Percentiles rank a stretch among this genome's conserved stretches.
Conservation (phyloP, 2,888 invertebrate species). For the Drosophila anceps region DNA sequence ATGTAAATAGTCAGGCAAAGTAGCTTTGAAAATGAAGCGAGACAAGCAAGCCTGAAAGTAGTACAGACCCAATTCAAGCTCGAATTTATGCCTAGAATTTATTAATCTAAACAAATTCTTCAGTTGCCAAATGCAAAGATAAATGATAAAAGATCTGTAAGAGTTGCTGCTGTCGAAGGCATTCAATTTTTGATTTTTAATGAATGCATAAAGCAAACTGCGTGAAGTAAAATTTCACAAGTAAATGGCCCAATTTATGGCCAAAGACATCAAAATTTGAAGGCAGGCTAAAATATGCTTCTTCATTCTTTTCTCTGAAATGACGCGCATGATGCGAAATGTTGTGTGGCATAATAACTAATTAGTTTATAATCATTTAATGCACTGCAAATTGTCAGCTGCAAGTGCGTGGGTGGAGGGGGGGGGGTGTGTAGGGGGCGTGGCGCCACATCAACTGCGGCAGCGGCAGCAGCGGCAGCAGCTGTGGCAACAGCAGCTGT, state of each 20-base stretch:
- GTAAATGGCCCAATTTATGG: slow-evolving; percentile 6
- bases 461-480: slow-evolving; percentile 4
- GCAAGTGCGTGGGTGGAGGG: slow-evolving; percentile 6
- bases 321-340: slow-evolving; percentile 21
- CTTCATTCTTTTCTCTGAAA: background rate
- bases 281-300: slow-evolving; percentile 1
- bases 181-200: background rate
- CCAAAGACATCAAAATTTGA: background rate
- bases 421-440: background rate
- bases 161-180: background rate
- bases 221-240: background rate
- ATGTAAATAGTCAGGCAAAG: too few species aligned
- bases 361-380: slow-evolving; percentile 79
- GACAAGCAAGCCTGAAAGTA: too few species aligned
- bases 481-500: slow-evolving; percentile 43
- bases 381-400: slow-evolving; percentile 62
- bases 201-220: background rate
- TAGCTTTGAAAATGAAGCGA: too few species aligned
- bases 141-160: too few species aligned
- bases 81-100: too few species aligned
- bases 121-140: too few species aligned
- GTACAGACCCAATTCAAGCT: too few species aligned
- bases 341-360: slow-evolving; percentile 49
- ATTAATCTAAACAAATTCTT: too few species aligned
- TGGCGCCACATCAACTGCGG: slow-evolving; percentile 18